These are phyloP conservation scores for Acleris cristana DNA, from an alignment of 2,888 invertebrate species.

Conservation along the genomic window DNA sequence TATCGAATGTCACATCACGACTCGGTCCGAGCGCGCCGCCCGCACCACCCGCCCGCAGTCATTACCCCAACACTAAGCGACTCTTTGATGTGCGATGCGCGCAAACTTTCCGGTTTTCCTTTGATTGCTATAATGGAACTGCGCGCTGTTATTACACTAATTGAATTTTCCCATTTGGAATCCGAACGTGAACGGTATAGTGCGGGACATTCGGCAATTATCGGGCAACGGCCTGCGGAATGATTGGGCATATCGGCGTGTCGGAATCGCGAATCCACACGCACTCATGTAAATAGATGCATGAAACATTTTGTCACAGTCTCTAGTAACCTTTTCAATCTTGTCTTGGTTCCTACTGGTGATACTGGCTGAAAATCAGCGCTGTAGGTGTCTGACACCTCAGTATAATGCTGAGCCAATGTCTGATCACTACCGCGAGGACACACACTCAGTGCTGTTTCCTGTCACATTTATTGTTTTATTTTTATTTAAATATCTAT, in stretches of 20 bases:
- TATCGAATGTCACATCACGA: too few species aligned
- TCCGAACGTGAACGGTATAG: conserved; percentile 3
- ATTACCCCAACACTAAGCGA: conserved; percentile 69
- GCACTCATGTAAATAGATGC: neutral
- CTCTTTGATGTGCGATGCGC: conserved; percentile 78
- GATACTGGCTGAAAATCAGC: too few species aligned
- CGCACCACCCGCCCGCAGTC: conserved; percentile 45
- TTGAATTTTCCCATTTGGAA: conserved; percentile 65
- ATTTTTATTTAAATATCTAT: too few species aligned
- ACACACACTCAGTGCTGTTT: too few species aligned
- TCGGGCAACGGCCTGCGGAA: conserved; percentile 4
- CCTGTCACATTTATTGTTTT: too few species aligned
- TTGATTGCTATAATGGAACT: conserved; percentile 80
- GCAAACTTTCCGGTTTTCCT: conserved; percentile 78
- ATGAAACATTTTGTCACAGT: neutral
- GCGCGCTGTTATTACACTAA: conserved; percentile 78
- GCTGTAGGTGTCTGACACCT: too few species aligned
- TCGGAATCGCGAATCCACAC: neutral
- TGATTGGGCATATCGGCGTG: conserved; percentile 10
- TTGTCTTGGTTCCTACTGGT: neutral
- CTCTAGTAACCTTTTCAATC: neutral
- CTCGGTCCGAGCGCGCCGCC: too few species aligned
- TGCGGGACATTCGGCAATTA: conserved; percentile 46
- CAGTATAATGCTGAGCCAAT: too few species aligned
- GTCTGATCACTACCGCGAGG: too few species aligned